Conservation (phyloP, 2,888 invertebrate species). For the Chloroclysta siterata region DNA sequence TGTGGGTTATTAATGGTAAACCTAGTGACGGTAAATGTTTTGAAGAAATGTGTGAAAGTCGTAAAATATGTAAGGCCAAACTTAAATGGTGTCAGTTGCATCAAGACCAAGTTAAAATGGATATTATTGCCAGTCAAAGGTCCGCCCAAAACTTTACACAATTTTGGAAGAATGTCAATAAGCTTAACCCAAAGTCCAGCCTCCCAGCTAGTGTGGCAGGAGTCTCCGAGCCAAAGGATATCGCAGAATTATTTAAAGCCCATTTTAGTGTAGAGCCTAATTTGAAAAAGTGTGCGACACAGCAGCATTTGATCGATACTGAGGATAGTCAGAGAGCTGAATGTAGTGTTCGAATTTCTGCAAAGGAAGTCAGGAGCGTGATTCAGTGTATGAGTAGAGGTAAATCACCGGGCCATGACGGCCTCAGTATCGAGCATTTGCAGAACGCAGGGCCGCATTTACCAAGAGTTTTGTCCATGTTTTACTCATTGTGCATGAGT, state of each 20-base stretch:
- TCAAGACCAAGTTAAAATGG: no score
- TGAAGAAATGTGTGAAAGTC: no score
- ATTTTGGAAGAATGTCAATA: no score
- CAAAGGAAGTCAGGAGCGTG: neutral
- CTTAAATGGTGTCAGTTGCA: no score
- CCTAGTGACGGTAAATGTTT: no score
- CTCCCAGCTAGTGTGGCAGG: neutral
- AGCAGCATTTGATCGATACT: neutral
- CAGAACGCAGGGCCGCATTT: neutral
- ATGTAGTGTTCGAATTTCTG: neutral
- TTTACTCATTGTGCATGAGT: neutral
- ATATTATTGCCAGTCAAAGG: no score
- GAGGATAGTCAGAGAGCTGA: neutral
- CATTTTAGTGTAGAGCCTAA: neutral
- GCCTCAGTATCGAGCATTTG: neutral
- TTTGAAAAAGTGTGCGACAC: neutral
- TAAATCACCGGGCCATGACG: neutral
- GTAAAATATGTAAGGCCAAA: no score
- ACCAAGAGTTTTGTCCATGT: neutral
- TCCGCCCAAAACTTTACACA: no score
- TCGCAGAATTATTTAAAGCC: neutral
- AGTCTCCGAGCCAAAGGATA: neutral
- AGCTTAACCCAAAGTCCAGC: no score
- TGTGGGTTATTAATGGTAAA: no score
- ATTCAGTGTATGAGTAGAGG: neutral